Base-by-base conservation (phyloP, 1,140 invertebrate genomes). In the Micrasema longulum region DNA sequence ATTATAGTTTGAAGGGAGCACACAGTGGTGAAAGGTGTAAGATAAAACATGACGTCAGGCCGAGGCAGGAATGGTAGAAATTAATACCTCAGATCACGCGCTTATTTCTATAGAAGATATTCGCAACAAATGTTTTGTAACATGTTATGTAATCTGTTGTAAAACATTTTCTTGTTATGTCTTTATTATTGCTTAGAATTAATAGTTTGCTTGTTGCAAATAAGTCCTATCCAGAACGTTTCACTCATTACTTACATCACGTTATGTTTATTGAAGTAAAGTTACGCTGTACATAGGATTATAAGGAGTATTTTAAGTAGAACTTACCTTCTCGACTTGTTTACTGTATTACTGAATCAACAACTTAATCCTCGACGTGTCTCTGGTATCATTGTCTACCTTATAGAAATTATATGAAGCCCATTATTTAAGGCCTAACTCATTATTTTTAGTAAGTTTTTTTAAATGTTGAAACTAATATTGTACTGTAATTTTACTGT, bases 241-340 rank as follows among this genome's bases (percentile, higher is more conserved):
- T 26, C 52, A 55, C 55, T 60, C 35, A 60, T 60, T 60, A 41
- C 22, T 41, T 38, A 18, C 20, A 60, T 31, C 55, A 60, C 55
- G 10, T 43, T 60, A 20, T 22, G 18, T 43, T 60, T 10, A 20
- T 18, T 31, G 2, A 41, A 22, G 12, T 60, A 22, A 41, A 43
- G 22, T 60, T 43, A 60, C 18, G 16, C 20, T 60, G 36, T 60
- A 60, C 38, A 60, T 60, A 60, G 36, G 36, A 41, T n/a, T 22
- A 38, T 60, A 22, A 52, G 9, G 45, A 52, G 55, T 41, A 38
- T 41, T 14, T 60, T 60, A 60, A 60, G 36, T 60, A 41, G 35
- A 41, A 22, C 9, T 7, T 31, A 31, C 26, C 7, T 4, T 7
- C 7, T 31, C 7, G 2, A 4, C 26, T 31, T 31, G 26, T 31